Evolutionary conservation across 2,888 invertebrate species (phyloP), one percentile per base, ranked within the genome.

Genomic region (Ypsolopha sequella): DNA sequence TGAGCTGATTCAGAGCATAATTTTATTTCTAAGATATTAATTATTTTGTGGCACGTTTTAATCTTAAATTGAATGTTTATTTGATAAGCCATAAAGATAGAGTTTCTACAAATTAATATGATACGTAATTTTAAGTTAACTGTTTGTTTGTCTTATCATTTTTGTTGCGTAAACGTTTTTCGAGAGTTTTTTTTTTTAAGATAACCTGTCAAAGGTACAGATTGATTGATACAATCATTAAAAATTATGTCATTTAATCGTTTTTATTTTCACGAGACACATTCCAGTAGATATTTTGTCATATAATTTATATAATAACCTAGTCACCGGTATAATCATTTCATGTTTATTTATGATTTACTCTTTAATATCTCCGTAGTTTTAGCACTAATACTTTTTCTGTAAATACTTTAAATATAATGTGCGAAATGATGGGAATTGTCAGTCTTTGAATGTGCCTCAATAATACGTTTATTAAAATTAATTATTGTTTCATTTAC

Each of bases 251-350:
- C 48, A 48, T 36, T 49, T 49, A 51, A 35, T 43, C 24, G 41
- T 44, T 36, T 50, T 24, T 43, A 24, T 36, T 46, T 51, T 52
- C 34, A 35, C 48, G 46, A 54, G 46, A 49, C 7, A 34, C 54
- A 52, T 53, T 53, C 52, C 53, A 41, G 49, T 54, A 49, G 49
- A 49, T 49, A 49, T 48, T 56, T 47, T 54, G 56, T 53, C 56
- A 58, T 62, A 65, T 61, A 56, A 43, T 60, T 62, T 61, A 62
- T n/a, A n/a, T n/a, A n/a, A n/a, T 68, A 67, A 63, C 66, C 73
- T 73, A 81, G 82, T 82, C 82, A 80, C 73, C 63, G 64, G 59
- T 59, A 58, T 61, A 60, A 64, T 69, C 72, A 69, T 65, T 66
- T 64, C 65, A 24, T 24, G 24, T 24, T 24, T 24, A 24, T 24